A percentile compares a stretch with the other conserved stretches of the same genome.
phyloP scores from a whole-genome alignment of 2,113 vertebrate species.

The Aviceda subcristata region DNA sequence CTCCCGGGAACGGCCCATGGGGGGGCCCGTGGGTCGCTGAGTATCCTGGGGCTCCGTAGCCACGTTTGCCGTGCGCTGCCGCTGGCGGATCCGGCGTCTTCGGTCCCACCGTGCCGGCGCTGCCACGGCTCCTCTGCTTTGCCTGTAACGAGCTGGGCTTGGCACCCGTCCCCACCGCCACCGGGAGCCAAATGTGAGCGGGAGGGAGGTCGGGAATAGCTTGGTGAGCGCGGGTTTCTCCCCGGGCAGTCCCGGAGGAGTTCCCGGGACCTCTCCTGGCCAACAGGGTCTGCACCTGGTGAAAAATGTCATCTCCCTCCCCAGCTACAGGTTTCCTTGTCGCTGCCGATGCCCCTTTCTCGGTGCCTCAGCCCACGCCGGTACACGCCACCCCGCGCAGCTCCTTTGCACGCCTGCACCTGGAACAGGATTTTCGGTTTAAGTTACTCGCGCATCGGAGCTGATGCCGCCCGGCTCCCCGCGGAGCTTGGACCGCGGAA shows the following conservation, averaged over 20 bases:
- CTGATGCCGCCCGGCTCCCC: background rate
- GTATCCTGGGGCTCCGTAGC: background rate
- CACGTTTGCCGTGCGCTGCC: fast-evolving
- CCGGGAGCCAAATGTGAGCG: fast-evolving
- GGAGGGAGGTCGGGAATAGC: too few relatives aligned
- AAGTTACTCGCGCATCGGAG: fast-evolving
- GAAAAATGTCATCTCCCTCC: background rate
- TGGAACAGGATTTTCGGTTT: background rate
- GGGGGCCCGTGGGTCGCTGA: fast-evolving
- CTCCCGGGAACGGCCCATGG: fast-evolving
- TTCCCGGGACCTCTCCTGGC: background rate
- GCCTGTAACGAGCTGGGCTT: fast-evolving
- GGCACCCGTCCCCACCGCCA: fast-evolving
- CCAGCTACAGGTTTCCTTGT: background rate
- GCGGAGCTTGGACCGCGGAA: background rate
- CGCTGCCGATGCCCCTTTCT: background rate
- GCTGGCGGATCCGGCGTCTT: background rate
- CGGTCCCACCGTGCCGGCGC: fast-evolving
- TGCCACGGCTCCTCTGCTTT: background rate
- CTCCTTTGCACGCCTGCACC: background rate
- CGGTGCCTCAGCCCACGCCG: too few relatives aligned
- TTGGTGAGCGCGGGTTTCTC: background rate
- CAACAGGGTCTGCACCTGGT: background rate
- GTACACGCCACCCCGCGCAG: fast-evolving
- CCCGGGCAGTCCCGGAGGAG: background rate